phyloP scores from a whole-genome alignment of 23 tunicate species.

The Corella eumyota region DNA sequence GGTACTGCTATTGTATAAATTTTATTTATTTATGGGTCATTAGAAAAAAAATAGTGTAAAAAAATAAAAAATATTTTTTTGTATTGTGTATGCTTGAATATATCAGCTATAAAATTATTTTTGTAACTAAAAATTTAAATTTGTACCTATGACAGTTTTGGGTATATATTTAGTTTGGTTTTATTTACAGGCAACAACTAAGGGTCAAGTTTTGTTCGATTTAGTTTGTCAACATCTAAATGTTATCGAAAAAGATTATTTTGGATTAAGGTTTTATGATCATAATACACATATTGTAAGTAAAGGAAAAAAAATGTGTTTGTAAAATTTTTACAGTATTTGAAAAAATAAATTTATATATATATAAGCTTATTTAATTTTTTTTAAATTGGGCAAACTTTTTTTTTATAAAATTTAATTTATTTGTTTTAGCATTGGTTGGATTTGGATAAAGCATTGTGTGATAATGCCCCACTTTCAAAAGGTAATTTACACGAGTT shows the following conservation, averaged over 20 bases:
- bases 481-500: constrained; percentile 7
- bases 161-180: not conserved
- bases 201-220: constrained; percentile 38
- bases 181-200: constrained; percentile 33
- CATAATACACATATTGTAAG: constrained; percentile 31
- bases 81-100: not conserved
- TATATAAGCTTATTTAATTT: not conserved
- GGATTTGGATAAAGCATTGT: constrained; percentile 37
- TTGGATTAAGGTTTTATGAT: constrained; percentile 60
- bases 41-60: not conserved
- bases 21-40: too few species aligned
- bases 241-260: constrained; percentile 70
- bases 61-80: not conserved
- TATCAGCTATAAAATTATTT: not conserved
- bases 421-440: constrained; percentile 42
- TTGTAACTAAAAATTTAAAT: too few species aligned
- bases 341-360: too few species aligned
- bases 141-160: not conserved
- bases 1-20: constrained; percentile 4
- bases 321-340: not conserved
- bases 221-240: constrained; percentile 59
- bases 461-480: constrained; percentile 49
- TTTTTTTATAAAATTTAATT: too few species aligned
- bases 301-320: not conserved
- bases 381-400: not conserved